phyloP scores from a whole-genome alignment of 2,113 vertebrate genomes.

The Scomber scombrus region DNA sequence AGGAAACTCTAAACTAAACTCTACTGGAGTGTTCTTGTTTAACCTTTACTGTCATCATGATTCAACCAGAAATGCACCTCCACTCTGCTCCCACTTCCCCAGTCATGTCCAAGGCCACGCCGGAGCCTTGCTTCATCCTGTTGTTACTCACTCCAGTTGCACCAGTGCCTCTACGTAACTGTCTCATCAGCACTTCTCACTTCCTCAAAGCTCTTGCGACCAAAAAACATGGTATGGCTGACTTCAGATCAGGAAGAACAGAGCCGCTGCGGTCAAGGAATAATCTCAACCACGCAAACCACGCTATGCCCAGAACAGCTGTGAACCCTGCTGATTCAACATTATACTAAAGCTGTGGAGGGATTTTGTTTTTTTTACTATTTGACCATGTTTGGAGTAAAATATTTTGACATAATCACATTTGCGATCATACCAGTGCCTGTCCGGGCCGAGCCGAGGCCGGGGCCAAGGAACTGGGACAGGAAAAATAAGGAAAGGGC shows the following conservation, averaged over 20 bases:
- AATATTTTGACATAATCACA: constrained; percentile 73
- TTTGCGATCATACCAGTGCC: constrained; percentile 67
- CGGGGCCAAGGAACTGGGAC: constrained; percentile 41
- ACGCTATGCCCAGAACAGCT: constrained; percentile 68
- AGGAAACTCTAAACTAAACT: constrained; percentile 12
- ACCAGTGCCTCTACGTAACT: constrained; percentile 65
- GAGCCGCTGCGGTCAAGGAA: constrained; percentile 62
- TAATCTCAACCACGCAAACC: constrained; percentile 70
- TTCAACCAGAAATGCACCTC: constrained; percentile 30
- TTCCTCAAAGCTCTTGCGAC: constrained; percentile 81
- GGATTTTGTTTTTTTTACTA: constrained; percentile 24
- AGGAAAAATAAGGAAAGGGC: constrained; percentile 72
- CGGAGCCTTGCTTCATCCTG: constrained; percentile 76
- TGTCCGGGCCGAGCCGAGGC: constrained; percentile 32
- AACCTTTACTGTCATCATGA: constrained; percentile 36
- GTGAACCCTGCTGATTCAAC: constrained; percentile 71
- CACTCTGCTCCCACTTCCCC: constrained; percentile 67
- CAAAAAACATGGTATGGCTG: constrained; percentile 62
- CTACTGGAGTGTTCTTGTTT: neutral
- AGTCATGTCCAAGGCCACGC: constrained; percentile 50
- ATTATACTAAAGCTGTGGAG: constrained; percentile 27
- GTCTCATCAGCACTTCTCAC: constrained; percentile 83
- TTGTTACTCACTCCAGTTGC: constrained; percentile 75
- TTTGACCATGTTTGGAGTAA: constrained; percentile 54
- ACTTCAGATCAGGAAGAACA: constrained; percentile 74